Evolutionary conservation across 2,888 invertebrate species (phyloP).

Genomic region (Tachystola acroxantha): DNA sequence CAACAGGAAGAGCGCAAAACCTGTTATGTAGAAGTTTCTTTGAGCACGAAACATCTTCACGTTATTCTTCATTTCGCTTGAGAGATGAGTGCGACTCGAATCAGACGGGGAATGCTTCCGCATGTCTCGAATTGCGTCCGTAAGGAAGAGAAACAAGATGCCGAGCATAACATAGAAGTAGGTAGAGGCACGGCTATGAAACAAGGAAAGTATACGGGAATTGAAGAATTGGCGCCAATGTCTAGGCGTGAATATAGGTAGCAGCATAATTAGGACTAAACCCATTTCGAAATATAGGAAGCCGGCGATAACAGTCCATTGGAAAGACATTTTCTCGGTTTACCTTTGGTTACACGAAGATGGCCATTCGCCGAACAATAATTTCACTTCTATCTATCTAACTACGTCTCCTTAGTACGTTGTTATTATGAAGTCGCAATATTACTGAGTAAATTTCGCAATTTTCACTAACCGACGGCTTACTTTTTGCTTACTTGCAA

Average conservation of each 20-base stretch:
- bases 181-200: constrained; percentile 80
- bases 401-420: too few species aligned
- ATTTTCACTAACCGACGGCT: too few species aligned
- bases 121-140: constrained; percentile 86
- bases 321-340: constrained; percentile 81
- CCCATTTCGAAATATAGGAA: constrained; percentile 85
- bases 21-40: constrained; percentile 88
- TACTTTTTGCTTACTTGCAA: too few species aligned
- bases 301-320: constrained; percentile 87
- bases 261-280: constrained; percentile 79
- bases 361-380: too few species aligned
- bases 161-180: constrained; percentile 81
- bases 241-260: constrained; percentile 84
- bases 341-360: neutral
- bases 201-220: constrained; percentile 80
- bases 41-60: constrained; percentile 87
- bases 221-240: constrained; percentile 88
- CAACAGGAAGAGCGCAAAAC: constrained; percentile 85
- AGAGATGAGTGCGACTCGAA: constrained; percentile 58
- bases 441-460: too few species aligned
- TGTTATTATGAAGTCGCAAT: too few species aligned
- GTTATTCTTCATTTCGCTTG: constrained; percentile 81
- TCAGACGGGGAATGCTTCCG: constrained; percentile 80
- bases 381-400: too few species aligned
- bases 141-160: constrained; percentile 81